Conservation (phyloP, 2,113 vertebrate genomes). For the Trochalopteron elliotii region DNA sequence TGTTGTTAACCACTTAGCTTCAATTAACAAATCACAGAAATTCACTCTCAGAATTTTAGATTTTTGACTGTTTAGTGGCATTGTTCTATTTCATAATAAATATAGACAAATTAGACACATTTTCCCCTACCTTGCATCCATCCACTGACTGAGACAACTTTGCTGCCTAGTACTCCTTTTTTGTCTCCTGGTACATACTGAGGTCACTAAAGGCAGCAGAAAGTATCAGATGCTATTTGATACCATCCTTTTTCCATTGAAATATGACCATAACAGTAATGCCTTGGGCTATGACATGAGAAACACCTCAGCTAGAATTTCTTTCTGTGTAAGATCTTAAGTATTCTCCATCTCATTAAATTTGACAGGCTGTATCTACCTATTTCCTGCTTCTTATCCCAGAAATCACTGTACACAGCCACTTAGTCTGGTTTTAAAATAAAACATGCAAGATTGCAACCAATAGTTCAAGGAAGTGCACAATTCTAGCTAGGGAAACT, state of each 20-base stretch:
- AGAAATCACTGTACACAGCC: neutral
- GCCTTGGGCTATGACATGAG: neutral
- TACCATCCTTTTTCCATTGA: neutral
- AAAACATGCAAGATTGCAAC: neutral
- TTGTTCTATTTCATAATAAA: neutral
- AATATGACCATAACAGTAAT: neutral
- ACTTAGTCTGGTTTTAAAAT: neutral
- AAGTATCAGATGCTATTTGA: neutral
- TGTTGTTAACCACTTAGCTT: conserved; percentile 55
- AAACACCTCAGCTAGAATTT: neutral
- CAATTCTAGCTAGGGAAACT: neutral
- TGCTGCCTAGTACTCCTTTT: neutral
- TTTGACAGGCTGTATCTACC: neutral
- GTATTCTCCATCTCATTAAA: neutral
- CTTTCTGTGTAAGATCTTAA: neutral
- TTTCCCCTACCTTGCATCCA: neutral
- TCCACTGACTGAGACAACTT: neutral
- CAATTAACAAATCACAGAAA: conserved; percentile 24
- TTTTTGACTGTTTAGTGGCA: neutral
- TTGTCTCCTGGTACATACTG: neutral
- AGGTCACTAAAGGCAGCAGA: neutral
- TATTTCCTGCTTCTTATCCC: neutral
- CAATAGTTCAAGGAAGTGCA: neutral
- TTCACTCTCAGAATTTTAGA: neutral
- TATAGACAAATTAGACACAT: neutral